Evolutionary conservation across 2,888 invertebrate genomes (phyloP).

Genomic region (Phyto melanocephala): DNA sequence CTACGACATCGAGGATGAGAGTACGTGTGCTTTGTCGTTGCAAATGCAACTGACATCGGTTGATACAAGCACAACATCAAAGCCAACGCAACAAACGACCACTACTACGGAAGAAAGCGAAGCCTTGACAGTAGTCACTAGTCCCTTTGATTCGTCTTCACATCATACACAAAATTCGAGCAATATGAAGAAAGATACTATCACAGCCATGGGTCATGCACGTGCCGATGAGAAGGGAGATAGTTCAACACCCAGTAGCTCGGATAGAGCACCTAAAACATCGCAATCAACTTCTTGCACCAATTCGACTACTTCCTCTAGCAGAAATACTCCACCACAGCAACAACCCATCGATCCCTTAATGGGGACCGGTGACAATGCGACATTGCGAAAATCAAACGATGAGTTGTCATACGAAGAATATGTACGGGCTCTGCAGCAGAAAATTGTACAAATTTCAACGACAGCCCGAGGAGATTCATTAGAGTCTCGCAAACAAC

Average conservation of each 20-base stretch:
- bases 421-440: slow-evolving; percentile 84
- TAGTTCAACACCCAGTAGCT: slow-evolving; percentile 74
- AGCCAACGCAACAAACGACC: slow-evolving; percentile 71
- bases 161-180: slow-evolving; percentile 70
- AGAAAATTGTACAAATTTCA: slow-evolving; percentile 85
- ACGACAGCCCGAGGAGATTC: slow-evolving; percentile 83
- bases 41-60: slow-evolving; percentile 66
- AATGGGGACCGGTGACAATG: slow-evolving; percentile 16
- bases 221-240: slow-evolving; percentile 62
- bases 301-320: slow-evolving; percentile 68
- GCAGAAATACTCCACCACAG: slow-evolving; percentile 65
- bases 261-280: slow-evolving; percentile 76
- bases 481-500: slow-evolving; percentile 82
- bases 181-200: slow-evolving; percentile 39
- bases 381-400: slow-evolving; percentile 62
- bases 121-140: slow-evolving; percentile 80
- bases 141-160: slow-evolving; percentile 79
- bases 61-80: slow-evolving; percentile 43
- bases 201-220: slow-evolving; percentile 40
- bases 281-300: slow-evolving; percentile 71
- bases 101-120: slow-evolving; percentile 83
- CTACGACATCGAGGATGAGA: slow-evolving; percentile 82
- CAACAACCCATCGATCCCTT: slow-evolving; percentile 67
- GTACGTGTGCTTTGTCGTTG: slow-evolving; percentile 79
- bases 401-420: slow-evolving; percentile 81